Base-by-base conservation (phyloP, 1,140 invertebrate genomes). In the Proctacanthus coquilletti region DNA sequence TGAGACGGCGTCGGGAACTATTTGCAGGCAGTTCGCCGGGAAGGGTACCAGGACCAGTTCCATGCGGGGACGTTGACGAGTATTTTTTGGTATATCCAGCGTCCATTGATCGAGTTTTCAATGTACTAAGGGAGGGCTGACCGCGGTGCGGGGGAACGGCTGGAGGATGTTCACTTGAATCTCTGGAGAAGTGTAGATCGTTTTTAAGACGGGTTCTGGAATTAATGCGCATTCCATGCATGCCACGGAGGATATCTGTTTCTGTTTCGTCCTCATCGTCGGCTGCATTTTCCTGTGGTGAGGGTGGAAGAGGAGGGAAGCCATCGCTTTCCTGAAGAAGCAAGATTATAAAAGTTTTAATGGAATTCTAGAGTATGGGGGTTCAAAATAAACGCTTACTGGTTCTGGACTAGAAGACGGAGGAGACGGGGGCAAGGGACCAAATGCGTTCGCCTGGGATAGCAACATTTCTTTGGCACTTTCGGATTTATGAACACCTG, bases 51-150 rank as follows among this genome's bases (percentile, higher is more conserved):
- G 39, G 34, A 19, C 3, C 18, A 11, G 11, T 30, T 21, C 9
- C 18, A 33, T 39, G 38, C n/a, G 21, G 18, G 11, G 21, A 40
- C n/a, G n/a, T 14, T 15, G 17, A 11, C 64, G 50, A 52, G 27
- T 66, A 71, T 48, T 64, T 70, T 51, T 77, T 73, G 35, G 71
- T 68, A 47, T 71, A 77, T 36, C 75, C 75, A 3, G 78, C 76
- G 51, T 84, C 79, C 73, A 84, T 82, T 14, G 80, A 82, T 47
- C 80, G 68, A 33, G 80, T 84, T 53, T 82, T 83, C 20, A 84
- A 68, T 38, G 76, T 80, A 49, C 77, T 78, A 15, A 71, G 65
- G 19, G 70, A 69, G 25, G 64, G 58, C 42, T 70, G 55, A 10
- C 49, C 66, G 18, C 75, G 70, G 63, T 84, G 80, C 18, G 77